A percentile compares a stretch with the other conserved stretches of the same genome.
Evolutionary conservation across 2,797 vertebrate genomes (phyloP).

Genomic region (Rhinella marina): DNA sequence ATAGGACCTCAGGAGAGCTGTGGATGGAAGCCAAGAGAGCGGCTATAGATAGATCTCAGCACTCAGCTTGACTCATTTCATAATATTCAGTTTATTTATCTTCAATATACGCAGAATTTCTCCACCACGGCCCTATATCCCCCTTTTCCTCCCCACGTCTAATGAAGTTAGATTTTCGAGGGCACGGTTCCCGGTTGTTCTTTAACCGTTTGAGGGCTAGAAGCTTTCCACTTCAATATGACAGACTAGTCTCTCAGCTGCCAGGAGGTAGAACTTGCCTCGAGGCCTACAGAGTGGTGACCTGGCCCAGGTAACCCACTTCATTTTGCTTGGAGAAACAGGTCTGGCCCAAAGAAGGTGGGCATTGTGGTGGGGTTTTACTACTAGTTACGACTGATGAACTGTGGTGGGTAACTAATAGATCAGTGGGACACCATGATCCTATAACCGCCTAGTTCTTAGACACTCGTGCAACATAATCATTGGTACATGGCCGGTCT

Average conservation of each 20-base stretch:
- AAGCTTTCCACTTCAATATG: neutral
- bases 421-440: no score
- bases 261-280: neutral
- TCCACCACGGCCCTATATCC: conserved; percentile 20
- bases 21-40: conserved; percentile 45
- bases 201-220: conserved; percentile 13
- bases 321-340: neutral
- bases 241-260: neutral
- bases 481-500: neutral
- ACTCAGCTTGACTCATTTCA: conserved; percentile 53
- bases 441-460: no score
- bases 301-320: neutral
- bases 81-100: conserved; percentile 57
- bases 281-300: neutral
- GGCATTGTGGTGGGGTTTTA: no score
- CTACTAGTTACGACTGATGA: no score
- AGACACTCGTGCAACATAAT: neutral
- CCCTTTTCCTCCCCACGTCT: conserved; percentile 22
- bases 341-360: no score
- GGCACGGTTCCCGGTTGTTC: neutral
- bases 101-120: conserved; percentile 63
- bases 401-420: no score
- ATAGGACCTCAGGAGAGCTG: conserved; percentile 13
- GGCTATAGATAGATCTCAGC: conserved; percentile 59
- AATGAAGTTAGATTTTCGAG: conserved; percentile 22